Base-by-base conservation (phyloP, 2,113 vertebrate genomes). In the Galeopterus variegatus region DNA sequence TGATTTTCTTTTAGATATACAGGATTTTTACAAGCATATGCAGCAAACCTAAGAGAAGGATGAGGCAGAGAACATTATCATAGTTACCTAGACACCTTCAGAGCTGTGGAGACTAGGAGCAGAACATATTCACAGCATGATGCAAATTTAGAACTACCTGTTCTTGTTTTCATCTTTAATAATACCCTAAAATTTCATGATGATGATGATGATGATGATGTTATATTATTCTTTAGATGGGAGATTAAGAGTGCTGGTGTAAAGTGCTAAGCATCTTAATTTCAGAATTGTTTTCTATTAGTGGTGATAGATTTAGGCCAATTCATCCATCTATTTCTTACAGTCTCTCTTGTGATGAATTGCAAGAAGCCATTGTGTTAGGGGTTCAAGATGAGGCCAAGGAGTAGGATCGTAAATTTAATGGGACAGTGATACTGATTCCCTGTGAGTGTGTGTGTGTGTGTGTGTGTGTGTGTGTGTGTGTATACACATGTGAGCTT, bases 1-100 rank as follows among this genome's bases (percentile, higher is more conserved):
- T 94, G 52, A 92, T 95, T 84, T 96, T 93, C 88, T 93, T 41
- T 95, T 95, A 86, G 41, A 82, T 45, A 69, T 54, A 83, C 11
- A 75, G 26, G 17, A 45, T 62, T 95, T 95, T 91, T 90, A 75
- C 8, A 97, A 92, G 41, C 1, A 3, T 58, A 86, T 83, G 26
- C 1, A 75, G 5, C 52, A 85, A 58, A 52, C 21, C 28, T 77
- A 88, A 92, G 58, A 83, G 18, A 96, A 88, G 17, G 23, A 84
- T 83, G 33, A 41, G 50, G 33, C 75, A 85, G 70, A 50, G 73
- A 91, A 72, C 11, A 90, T 72, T 48, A 80, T 92, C 62, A 84
- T 2, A 45, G n/a, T 84, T 82, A 85, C 24, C 13, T 62, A 54
- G 58, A 73, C 1, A 82, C 58, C 21, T 75, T 94, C n/a, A 64